These are phyloP conservation scores for Trididemnum miniatum DNA, from an alignment of 23 tunicate genomes.

Conservation along the genomic window DNA sequence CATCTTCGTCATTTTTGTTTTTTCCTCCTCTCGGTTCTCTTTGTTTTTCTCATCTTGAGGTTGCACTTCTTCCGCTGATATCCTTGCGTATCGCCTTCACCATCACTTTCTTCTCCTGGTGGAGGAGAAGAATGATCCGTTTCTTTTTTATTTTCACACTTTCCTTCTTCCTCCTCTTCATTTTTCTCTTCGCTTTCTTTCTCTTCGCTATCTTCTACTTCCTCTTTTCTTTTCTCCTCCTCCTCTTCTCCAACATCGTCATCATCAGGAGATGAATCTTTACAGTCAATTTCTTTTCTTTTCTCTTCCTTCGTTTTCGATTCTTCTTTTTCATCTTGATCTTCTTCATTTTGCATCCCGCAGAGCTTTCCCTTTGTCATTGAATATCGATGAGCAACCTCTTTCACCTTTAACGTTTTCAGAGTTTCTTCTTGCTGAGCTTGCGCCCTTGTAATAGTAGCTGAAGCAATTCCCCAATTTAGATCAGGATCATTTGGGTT, in stretches of 20 bases:
- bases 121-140: not conserved
- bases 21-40: no score
- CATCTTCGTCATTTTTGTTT: not conserved
- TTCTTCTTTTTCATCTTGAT: slow-evolving; percentile 1
- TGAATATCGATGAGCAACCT: no score
- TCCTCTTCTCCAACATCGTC: not conserved
- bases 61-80: not conserved
- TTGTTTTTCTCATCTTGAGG: not conserved
- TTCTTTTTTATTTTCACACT: slow-evolving; percentile 13
- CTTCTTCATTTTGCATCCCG: no score
- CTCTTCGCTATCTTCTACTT: slow-evolving; percentile 26
- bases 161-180: slow-evolving; percentile 11
- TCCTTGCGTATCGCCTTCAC: not conserved
- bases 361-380: no score
- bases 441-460: no score
- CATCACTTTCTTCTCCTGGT: slow-evolving; percentile 2
- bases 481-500: no score
- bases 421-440: no score
- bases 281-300: not conserved
- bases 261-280: slow-evolving; percentile 6
- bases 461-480: no score
- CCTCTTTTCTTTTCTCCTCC: slow-evolving; percentile 20
- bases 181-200: slow-evolving; percentile 6
- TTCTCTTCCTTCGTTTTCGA: not conserved
- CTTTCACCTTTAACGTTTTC: no score